Conservation (phyloP, 2,113 vertebrate species). For the Phyllopteryx taeniolatus region DNA sequence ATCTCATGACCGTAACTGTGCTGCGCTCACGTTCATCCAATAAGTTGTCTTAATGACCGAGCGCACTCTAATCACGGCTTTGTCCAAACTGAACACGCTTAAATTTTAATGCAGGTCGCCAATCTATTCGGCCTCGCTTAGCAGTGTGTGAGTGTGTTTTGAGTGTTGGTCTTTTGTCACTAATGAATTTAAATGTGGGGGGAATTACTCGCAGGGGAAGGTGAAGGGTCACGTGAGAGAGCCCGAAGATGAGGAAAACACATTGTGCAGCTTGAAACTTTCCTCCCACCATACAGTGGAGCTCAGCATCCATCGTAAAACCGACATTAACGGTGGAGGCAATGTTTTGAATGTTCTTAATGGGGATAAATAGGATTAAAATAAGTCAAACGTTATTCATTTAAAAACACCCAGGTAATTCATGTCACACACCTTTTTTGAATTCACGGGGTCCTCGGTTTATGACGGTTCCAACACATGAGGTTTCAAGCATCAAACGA, state of each 20-base stretch:
- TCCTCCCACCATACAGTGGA: neutral
- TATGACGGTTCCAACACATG: neutral
- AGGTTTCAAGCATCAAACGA: too few species aligned
- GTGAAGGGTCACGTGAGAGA: conserved; percentile 32
- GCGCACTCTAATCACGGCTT: conserved; percentile 64
- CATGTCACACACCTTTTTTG: too few species aligned
- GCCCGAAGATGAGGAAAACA: conserved; percentile 48
- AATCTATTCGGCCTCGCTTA: conserved; percentile 52
- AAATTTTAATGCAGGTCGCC: conserved; percentile 68
- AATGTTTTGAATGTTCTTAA: too few species aligned
- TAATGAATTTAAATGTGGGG: conserved; percentile 54
- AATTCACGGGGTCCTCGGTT: neutral
- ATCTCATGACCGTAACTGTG: conserved; percentile 68
- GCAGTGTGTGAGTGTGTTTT: neutral
- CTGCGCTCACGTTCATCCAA: conserved; percentile 68
- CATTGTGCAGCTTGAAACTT: conserved; percentile 25
- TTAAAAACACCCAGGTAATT: too few species aligned
- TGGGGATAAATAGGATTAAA: too few species aligned
- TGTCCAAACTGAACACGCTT: conserved; percentile 68
- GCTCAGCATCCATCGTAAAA: neutral
- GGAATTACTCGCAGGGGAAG: conserved; percentile 32
- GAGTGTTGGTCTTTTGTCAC: conserved; percentile 11
- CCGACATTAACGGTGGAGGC: too few species aligned
- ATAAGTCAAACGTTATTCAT: too few species aligned
- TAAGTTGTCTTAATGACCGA: conserved; percentile 65